These are phyloP conservation scores for Nasua narica DNA, from an alignment of 2,797 vertebrate species.

Conservation along the genomic window DNA sequence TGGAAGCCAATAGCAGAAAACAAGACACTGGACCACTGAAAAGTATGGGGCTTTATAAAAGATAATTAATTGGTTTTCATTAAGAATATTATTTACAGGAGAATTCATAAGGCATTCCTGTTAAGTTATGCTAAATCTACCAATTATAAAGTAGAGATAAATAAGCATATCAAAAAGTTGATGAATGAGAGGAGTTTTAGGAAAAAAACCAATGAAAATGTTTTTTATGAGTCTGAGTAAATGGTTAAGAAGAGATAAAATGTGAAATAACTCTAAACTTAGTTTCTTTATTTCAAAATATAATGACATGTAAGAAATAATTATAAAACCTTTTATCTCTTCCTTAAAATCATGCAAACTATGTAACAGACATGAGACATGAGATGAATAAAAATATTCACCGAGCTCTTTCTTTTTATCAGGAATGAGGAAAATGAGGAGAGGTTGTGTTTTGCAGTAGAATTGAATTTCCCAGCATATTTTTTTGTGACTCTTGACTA, in stretches of 20 bases:
- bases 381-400: background rate
- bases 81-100: background rate
- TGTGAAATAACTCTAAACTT: background rate
- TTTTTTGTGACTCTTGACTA: background rate
- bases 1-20: background rate
- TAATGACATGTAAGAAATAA: background rate
- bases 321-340: background rate
- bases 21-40: background rate
- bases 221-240: background rate
- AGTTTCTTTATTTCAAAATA: background rate
- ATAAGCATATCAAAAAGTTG: background rate
- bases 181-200: background rate
- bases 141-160: background rate
- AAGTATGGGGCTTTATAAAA: background rate
- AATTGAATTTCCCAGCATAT: background rate
- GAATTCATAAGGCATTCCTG: background rate
- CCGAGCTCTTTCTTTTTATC: background rate
- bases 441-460: background rate
- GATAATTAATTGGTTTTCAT: background rate
- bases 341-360: constrained; percentile 27
- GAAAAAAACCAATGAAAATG: background rate
- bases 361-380: background rate
- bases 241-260: background rate
- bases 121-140: background rate
- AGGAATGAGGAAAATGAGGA: background rate